phyloP scores from a whole-genome alignment of 2,888 invertebrate genomes.

The Patella caerulea region DNA sequence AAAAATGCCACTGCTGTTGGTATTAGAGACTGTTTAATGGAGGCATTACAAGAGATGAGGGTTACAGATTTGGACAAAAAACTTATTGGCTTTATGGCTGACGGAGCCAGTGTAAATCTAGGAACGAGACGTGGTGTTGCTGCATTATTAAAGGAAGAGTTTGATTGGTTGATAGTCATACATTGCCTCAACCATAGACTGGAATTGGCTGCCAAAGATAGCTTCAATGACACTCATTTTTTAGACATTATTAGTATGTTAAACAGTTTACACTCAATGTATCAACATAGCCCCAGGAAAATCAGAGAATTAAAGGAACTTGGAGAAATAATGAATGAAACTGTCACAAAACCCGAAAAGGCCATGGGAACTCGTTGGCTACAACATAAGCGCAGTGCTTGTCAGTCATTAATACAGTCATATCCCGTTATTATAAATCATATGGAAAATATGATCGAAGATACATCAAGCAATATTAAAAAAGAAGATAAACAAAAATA shows the following conservation, averaged over 20 bases:
- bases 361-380: background rate
- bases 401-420: background rate
- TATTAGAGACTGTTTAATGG: background rate
- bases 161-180: constrained; percentile 1
- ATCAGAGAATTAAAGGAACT: background rate
- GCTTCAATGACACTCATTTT: background rate
- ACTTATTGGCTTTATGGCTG: constrained; percentile 11
- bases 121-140: background rate
- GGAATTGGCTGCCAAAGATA: constrained; percentile 10
- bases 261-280: background rate
- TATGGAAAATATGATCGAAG: background rate
- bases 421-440: background rate
- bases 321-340: background rate
- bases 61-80: constrained; percentile 3
- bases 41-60: background rate
- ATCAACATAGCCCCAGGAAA: background rate
- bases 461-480: background rate
- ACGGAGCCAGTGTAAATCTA: constrained; percentile 16
- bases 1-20: constrained; percentile 10
- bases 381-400: background rate
- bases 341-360: background rate
- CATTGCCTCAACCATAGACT: constrained; percentile 16
- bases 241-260: background rate
- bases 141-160: background rate
- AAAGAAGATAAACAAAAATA: background rate